Evolutionary conservation across 2,113 vertebrate species (phyloP).

Genomic region (Protobothrops mucrosquamatus): DNA sequence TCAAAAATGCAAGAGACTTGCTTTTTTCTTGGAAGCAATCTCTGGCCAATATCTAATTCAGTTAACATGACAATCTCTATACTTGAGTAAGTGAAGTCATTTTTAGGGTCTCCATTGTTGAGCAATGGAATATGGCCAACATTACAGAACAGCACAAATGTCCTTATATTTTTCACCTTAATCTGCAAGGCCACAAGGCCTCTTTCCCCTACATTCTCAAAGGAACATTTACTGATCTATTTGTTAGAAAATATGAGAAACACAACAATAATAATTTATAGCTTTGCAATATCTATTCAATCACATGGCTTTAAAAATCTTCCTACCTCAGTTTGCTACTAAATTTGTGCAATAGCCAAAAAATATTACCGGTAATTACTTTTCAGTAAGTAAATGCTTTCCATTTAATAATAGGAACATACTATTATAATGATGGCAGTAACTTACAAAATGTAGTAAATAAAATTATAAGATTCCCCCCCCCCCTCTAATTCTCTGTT

Average conservation of each 20-base stretch:
- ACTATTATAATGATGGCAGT: neutral
- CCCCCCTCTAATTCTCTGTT: neutral
- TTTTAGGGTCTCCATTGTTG: neutral
- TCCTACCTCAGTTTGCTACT: too few relatives aligned
- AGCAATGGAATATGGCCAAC: neutral
- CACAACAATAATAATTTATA: neutral
- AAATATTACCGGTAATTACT: neutral
- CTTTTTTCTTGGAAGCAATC: slow-evolving; percentile 35
- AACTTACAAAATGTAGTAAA: neutral
- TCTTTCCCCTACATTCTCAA: neutral
- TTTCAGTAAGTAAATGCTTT: neutral
- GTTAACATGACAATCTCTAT: slow-evolving; percentile 29
- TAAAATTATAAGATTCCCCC: neutral
- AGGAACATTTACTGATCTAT: slow-evolving; percentile 7
- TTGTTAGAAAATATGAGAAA: neutral
- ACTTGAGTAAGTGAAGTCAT: neutral
- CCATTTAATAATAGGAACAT: neutral
- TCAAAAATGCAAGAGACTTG: slow-evolving; percentile 47
- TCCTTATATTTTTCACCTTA: neutral
- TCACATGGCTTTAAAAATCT: neutral
- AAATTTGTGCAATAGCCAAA: neutral
- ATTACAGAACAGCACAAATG: neutral
- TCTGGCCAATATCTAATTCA: slow-evolving; percentile 17
- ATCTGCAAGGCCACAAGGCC: neutral
- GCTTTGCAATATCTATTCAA: neutral